Base-by-base conservation (phyloP, 2,888 invertebrate species). In the Epiblema foenella region DNA sequence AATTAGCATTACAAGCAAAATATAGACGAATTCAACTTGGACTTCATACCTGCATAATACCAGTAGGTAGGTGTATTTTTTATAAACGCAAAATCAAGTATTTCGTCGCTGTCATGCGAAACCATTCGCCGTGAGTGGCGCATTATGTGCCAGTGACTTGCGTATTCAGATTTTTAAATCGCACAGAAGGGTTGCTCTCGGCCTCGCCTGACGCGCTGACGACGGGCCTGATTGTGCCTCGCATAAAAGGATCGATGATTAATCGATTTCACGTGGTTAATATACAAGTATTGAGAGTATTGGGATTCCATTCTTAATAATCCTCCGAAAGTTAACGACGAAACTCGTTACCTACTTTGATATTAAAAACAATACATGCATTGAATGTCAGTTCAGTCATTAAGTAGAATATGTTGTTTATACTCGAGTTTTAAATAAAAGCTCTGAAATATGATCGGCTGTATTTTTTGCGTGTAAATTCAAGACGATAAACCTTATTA, bases 401-500 rank as follows among this genome's bases (percentile, higher is more conserved):
- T 63, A 37, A 64, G 42, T 42, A 42, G 46, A 39, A 65, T 42
- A 18, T 29, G 17, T 56, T 63, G 51, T 63, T 64, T 24, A 10
- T 33, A 58, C 67, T 49, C 42, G 69, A 67, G 69, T 71, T 74
- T 68, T 69, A 73, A 73, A 74, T 71, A 69, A 74, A 66, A n/a
- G 62, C 42, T 51, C 46, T 60, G 57, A 66, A 62, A 67, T 71
- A 71, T 67, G 60, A 56, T 39, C 70, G 18, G 68, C 20, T 60
- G 15, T 71, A 67, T 80, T 81, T 73, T 74, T 73, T 66, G 74
- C 71, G 79, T 83, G 83, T 82, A 84, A 78, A 80, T 81, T 81
- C 82, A 78, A 75, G 73, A 82, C 82, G 86, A 85, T 85, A 83
- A 81, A 77, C 77, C 82, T 88, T 87, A 88, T 89, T 89, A 87